phyloP scores from a whole-genome alignment of 2,888 invertebrate genomes.

The Boloria selene region DNA sequence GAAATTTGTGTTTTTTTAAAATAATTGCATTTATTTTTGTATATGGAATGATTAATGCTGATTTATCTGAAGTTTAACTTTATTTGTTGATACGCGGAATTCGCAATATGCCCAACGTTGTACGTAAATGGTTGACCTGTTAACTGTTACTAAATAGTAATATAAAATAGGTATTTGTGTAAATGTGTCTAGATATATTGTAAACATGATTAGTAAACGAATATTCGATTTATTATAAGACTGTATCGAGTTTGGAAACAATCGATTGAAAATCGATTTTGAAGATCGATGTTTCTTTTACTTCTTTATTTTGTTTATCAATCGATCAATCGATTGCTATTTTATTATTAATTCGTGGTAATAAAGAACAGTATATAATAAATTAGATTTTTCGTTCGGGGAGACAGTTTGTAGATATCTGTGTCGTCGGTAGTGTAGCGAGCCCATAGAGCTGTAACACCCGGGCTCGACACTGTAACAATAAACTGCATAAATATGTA shows the following conservation, averaged over 20 bases:
- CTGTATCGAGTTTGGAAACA: slow-evolving; percentile 2
- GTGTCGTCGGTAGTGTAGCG: slow-evolving; percentile 52
- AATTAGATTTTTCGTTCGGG: slow-evolving; percentile 22
- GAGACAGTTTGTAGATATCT: slow-evolving; percentile 47
- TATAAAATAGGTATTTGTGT: slow-evolving; percentile 39
- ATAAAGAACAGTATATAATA: slow-evolving; percentile 2
- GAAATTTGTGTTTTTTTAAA: too few species aligned
- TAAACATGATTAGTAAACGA: slow-evolving; percentile 24
- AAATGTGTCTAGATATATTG: slow-evolving; percentile 35
- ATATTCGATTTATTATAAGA: slow-evolving; percentile 28
- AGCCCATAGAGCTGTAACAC: slow-evolving; percentile 54
- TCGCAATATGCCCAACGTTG: background rate
- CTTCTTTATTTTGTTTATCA: too few species aligned
- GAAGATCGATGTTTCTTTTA: background rate
- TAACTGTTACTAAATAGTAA: slow-evolving; percentile 30
- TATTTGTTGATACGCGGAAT: too few species aligned
- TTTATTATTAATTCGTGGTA: background rate
- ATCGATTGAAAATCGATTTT: slow-evolving; percentile 7
- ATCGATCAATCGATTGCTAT: too few species aligned
- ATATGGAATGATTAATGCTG: too few species aligned
- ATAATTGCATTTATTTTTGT: too few species aligned
- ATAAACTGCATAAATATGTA: slow-evolving; percentile 75
- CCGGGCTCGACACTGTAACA: slow-evolving; percentile 68
- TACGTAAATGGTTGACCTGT: slow-evolving; percentile 25
- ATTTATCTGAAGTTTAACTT: too few species aligned